Evolutionary conservation across 2,797 vertebrate genomes (phyloP), one percentile per base, ranked within the genome.

Genomic region (Silurus aristotelis): DNA sequence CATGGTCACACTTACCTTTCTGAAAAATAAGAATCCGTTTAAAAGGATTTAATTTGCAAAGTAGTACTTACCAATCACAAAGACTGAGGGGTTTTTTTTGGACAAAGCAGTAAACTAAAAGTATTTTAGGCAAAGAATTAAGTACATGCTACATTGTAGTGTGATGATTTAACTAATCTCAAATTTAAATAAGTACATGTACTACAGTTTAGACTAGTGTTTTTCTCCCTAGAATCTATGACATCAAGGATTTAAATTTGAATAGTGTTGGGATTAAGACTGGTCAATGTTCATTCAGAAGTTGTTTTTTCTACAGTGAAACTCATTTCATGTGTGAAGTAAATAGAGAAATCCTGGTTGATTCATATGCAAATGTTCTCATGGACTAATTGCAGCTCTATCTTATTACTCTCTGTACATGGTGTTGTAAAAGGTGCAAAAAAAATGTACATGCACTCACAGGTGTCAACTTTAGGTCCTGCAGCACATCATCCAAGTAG

Each of bases 381-480:
- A 43, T 12, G 27, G 68, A 43, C 68, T 72, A 83, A 80, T 52
- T 80, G 43, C 43, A 48, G n/a, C 22, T 46, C 38, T n/a, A 9
- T 2, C 8, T 17, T 19, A 48, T 80, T 52, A 48, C 14, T 43
- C 6, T 48, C 31, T 46, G 77, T 64, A 46, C 4, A 10, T 79
- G 77, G 61, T 19, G 43, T 61, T 48, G 20, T 8, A 80, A 64
- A 52, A 46, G n/a, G 31, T 79, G 22, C 20, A 63, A 13, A 78
- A 78, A 63, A 63, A 38, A 15, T 43, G 67, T 10, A 66, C n/a
- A 43, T 15, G 31, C 52, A 93, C 96, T 92, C 86, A 97, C 96
- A 0, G 96, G 96, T 0, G 90, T 91, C 79, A 96, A 82, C 87
- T 95, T 94, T 0, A 97, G 91, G 25, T 97, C 96, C 84, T 93